Evolutionary conservation across 2,888 invertebrate genomes (phyloP).

Genomic region (Plemyria rubiginata): DNA sequence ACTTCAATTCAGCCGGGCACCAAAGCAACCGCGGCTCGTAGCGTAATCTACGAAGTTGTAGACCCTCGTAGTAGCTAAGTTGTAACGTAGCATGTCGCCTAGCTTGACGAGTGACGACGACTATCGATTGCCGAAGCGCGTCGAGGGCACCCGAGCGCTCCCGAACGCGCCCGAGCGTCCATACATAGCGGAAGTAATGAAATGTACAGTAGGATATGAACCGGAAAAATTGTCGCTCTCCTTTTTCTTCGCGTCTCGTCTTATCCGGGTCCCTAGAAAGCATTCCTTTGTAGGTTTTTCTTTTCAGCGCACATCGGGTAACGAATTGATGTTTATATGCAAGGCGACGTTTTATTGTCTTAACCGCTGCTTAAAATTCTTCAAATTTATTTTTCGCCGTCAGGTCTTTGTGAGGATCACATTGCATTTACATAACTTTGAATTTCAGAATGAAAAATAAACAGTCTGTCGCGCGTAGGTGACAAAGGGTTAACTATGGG

Average conservation of each 20-base stretch:
- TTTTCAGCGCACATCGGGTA: constrained; percentile 62
- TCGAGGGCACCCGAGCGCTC: constrained; percentile 59
- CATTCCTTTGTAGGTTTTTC: constrained; percentile 69
- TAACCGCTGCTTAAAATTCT: constrained; percentile 46
- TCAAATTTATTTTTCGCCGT: constrained; percentile 38
- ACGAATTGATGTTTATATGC: constrained; percentile 64
- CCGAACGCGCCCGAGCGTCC: constrained; percentile 55
- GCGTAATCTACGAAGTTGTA: constrained; percentile 73
- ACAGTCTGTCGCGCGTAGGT: constrained; percentile 41
- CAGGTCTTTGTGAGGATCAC: constrained; percentile 41
- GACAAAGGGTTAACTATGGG: constrained; percentile 46
- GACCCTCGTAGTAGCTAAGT: constrained; percentile 65
- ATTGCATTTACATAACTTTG: constrained; percentile 44
- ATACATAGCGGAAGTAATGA: constrained; percentile 83
- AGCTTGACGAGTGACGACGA: constrained; percentile 52
- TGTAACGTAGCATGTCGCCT: constrained; percentile 69
- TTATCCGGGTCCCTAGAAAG: constrained; percentile 69
- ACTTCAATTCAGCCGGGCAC: constrained; percentile 57
- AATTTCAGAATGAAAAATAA: constrained; percentile 40
- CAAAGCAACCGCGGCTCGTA: constrained; percentile 55
- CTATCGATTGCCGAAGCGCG: constrained; percentile 73
- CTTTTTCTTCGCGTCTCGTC: constrained; percentile 75
- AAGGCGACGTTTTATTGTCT: constrained; percentile 51
- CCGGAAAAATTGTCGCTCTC: constrained; percentile 82
- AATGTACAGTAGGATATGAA: constrained; percentile 83